Evolutionary conservation across 2,888 invertebrate genomes (phyloP), one percentile per base, ranked within the genome.

Genomic region (Nasonovia ribisnigri): DNA sequence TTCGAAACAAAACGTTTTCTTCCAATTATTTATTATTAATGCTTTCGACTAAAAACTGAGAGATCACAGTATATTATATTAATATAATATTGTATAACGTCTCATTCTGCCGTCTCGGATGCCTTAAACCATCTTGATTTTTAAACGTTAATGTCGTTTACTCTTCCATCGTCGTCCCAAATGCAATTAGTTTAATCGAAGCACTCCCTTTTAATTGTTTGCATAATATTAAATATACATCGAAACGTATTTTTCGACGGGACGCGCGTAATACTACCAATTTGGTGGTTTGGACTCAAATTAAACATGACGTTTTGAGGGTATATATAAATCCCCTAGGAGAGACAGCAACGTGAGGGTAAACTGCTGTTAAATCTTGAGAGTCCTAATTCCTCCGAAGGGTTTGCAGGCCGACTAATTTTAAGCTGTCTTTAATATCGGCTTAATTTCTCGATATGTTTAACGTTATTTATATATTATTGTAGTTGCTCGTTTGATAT

Each of bases 161-260:
- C 20, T 20, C 36, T 36, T 77, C 36, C 5, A 20, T 77, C 36
- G 26, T 57, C 26, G 26, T 77, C 36, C 67, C 26, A 51, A 91
- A 57, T 13, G 36, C 46, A 91, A 91, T 91, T 86, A 91, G 43
- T 91, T 91, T 86, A 91, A 86, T 91, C 91, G 57, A 91, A 77
- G 54, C n/a, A 24, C 84, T 86, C 16, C 46, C 20, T 87, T 48
- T 46, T 92, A 87, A 87, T 87, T 87, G 36, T 87, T 60, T 48
- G 60, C 86, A 26, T 48, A 43, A 86, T 91, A 87, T 92, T 87
- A 60, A 60, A 87, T 48, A 87, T 57, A 60, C 48, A 60, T 48
- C 42, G 46, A 48, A 51, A 36, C 57, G 29, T 42, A 26, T 87
- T 92, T 67, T 87, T 87, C 29, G 60, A 13, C 4, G n/a, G 1